Base-by-base conservation (phyloP, 1,140 invertebrate genomes). In the Holotrichia oblita region DNA sequence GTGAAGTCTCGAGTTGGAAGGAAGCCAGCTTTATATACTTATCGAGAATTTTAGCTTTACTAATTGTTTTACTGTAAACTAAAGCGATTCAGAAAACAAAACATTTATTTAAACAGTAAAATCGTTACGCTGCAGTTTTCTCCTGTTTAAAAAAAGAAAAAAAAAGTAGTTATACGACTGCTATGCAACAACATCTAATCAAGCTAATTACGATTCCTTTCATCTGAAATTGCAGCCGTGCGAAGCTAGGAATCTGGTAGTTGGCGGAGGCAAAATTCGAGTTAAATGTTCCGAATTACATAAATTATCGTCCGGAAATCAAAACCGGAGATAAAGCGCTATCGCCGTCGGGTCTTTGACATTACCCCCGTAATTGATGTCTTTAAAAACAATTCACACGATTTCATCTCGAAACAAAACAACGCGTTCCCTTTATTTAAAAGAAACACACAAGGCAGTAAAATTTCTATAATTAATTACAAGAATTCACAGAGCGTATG, bases 321-420 rank as follows among this genome's bases (percentile, higher is more conserved):
- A 55, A 55, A 55, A 55, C 12, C n/a, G 12, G 14, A 55, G 48
- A 55, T 55, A 55, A 55, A n/a, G 17, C 9, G 9, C 48, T n/a
- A 55, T 55, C n/a, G 14, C 14, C 3, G 48, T 14, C 2, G 17
- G 48, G 48, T 55, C 48, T 55, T 55, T 55, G 48, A 55, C 48
- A 17, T 17, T 55, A 55, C 48, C 17, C 17, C 14, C 17, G 48
- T 55, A 55, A 55, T 55, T 55, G 61, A 69, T 24, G 61, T 69
- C 61, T 69, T 69, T 34, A 69, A 69, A 61, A 69, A 24, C 61
- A 69, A 69, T 69, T 69, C 61, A 69, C 7, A 27, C 61, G 61
- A 69, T 34, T 34, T 27, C 22, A 22, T 10, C 8, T 10, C 61
- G 8, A 7, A 34, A 34, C 27, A 22, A 69, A 34, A 8, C 22